phyloP scores from a whole-genome alignment of 2,888 invertebrate species.

The Homarus gammarus region DNA sequence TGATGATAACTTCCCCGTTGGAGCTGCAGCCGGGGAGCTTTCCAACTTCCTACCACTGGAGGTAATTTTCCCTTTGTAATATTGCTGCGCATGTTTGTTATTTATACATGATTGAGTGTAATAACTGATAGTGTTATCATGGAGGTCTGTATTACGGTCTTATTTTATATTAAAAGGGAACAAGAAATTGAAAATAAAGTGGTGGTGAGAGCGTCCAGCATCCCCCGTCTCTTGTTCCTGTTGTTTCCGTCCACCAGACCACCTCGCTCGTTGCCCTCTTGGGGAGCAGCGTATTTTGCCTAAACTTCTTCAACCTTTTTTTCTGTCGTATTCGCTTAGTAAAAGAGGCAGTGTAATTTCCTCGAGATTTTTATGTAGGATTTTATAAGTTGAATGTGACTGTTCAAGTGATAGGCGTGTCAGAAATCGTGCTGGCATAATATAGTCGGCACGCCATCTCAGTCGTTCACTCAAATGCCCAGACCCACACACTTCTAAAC shows the following conservation, averaged over 20 bases:
- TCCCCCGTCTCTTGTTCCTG: conserved; percentile 43
- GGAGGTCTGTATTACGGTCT: neutral
- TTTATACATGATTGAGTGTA: neutral
- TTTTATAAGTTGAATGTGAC: neutral
- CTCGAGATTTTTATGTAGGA: too few relatives aligned
- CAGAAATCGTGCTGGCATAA: neutral
- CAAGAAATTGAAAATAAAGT: conserved; percentile 5
- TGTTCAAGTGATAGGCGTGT: neutral
- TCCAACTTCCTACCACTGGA: conserved; percentile 13
- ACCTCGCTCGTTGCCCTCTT: neutral
- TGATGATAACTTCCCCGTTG: conserved; percentile 50
- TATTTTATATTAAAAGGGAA: neutral
- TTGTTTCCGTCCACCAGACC: conserved; percentile 53
- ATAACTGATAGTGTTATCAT: neutral
- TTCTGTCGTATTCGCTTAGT: neutral
- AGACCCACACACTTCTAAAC: conserved; percentile 42
- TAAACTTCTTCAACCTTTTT: neutral
- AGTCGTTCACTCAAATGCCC: conserved; percentile 48
- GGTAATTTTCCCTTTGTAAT: neutral
- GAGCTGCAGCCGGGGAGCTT: neutral
- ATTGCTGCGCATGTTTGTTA: neutral
- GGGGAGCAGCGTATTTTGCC: neutral
- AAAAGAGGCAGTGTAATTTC: too few relatives aligned
- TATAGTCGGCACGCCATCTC: neutral
- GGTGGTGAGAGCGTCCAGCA: conserved; percentile 11